Evolutionary conservation across 2,888 invertebrate species (phyloP).

Genomic region (Andrena dorsata): DNA sequence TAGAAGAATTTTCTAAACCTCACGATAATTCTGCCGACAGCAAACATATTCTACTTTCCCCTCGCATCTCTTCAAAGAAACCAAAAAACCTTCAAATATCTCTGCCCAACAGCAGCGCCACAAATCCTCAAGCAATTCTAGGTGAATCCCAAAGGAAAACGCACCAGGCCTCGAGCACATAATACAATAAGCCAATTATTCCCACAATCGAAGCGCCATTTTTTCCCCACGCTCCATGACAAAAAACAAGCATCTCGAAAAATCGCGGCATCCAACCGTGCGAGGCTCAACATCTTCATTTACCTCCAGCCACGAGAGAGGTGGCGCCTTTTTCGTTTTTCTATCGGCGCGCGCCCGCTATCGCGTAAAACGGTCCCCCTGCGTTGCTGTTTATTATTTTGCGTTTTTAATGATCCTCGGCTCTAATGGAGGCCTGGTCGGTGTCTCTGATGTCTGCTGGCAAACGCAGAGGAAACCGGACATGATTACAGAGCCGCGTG

Average conservation of each 20-base stretch:
- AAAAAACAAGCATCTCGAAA: not conserved
- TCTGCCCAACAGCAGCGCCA: too few relatives aligned
- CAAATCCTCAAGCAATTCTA: not conserved
- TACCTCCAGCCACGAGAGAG: not conserved
- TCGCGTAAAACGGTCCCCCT: conserved; percentile 11
- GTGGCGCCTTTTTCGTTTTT: not conserved
- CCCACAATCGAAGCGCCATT: not conserved
- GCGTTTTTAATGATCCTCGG: conserved; percentile 18
- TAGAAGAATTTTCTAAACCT: too few relatives aligned
- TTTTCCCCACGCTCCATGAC: not conserved
- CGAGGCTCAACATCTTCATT: not conserved
- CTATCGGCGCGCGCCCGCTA: not conserved
- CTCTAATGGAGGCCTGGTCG: conserved; percentile 36
- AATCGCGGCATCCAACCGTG: not conserved
- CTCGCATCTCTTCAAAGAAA: too few relatives aligned
- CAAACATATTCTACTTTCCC: too few relatives aligned
- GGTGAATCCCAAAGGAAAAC: not conserved
- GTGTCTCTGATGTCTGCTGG: conserved; percentile 52
- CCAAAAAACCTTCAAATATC: too few relatives aligned
- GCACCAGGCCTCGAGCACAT: not conserved
- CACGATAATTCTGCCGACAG: too few relatives aligned
- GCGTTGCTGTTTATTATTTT: not conserved
- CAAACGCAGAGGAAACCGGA: conserved; percentile 80
- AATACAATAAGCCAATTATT: not conserved
- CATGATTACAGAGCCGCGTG: conserved; percentile 82